Evolutionary conservation across 2,797 vertebrate species (phyloP), one percentile per base, ranked within the genome.

Genomic region (Enteromius radiatus): DNA sequence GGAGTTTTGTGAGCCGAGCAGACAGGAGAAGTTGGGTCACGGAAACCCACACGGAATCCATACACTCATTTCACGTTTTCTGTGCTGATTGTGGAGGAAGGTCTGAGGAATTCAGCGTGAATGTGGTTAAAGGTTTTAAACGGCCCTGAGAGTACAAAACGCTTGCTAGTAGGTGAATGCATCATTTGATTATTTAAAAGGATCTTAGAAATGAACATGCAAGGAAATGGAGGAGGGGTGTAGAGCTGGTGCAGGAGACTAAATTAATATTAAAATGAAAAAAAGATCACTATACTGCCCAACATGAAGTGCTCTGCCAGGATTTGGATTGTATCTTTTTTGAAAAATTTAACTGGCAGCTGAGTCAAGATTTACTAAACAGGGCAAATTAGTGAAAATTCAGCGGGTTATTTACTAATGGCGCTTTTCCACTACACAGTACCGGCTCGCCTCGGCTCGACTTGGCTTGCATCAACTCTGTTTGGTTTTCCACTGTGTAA

Each of bases 1-100:
- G 23, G 15, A 47, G 23, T 65, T 71, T 41, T 21, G n/a, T 17
- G 4, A 64, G 26, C 31, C 0, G 33, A 78, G 76, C 23, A 65
- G 26, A 36, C 6, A 49, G 12, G 28, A 43, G 68, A 80, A 73
- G 76, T 31, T 65, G 64, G 65, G 64, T 69, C 47, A 77, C 15
- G 21, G 59, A 73, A 56, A 5, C 9, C 33, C n/a, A 5, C 21
- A 49, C 0, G 45, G 59, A 74, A 26, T 52, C n/a, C 9, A 4
- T 5, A 75, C 12, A 52, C 38, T 45, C 19, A 28, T 76, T 45
- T 33, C 17, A 33, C 33, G 23, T 26, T 67, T 78, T 52, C 2
- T 41, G n/a, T 26, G 11, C 21, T 65, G 33, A 56, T 43, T 79
- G 8, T 64, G 5, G 11, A 63, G 45, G 28, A 47, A 77, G 33